Base-by-base conservation (phyloP, 1,140 invertebrate genomes). In the Drosophila oshimai region DNA sequence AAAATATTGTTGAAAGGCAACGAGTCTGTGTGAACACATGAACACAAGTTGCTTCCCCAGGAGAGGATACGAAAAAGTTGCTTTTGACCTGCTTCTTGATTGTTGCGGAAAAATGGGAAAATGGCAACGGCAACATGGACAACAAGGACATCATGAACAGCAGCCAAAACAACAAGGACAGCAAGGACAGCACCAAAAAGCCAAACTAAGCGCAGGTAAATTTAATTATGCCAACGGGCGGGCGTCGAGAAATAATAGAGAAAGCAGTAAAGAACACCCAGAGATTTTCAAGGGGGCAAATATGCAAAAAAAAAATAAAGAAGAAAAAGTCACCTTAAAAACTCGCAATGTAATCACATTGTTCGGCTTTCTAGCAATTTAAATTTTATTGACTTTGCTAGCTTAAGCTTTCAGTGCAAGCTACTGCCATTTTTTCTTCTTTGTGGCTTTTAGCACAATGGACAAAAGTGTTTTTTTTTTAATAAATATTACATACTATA, bases 201-300 rank as follows among this genome's bases (percentile, higher is more conserved):
- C 60, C 53, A 12, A 77, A 51, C 50, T 58, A 77, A 83, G 78
- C 57, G 54, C 74, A 61, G 74, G 74, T 74, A 84, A 83, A 83
- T 83, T 84, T 83, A 83, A 83, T 83, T 67, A 74, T 67, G 64
- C 51, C 58, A 83, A 28, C 60, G 42, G 36, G 37, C 39, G 42
- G 54, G 33, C 18, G 22, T 34, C 33, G 33, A 3, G n/a, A 47
- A 24, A 39, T 24, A 17, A 9, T 33, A 29, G 22, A 34, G 17
- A 24, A 22, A 29, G 10, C 24, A 9, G 42, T 20, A 15, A 50
- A 22, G 17, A 13, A 50, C 26, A 55, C 53, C 20, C 31, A 1
- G 24, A 10, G 12, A 10, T 17, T 12, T 54, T 1, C 22, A 7
- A 2, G 7, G 7, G 20, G 50, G 12, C 7, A 13, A 13, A 4